Evolutionary conservation across 2,888 invertebrate genomes (phyloP), one percentile per base, ranked within the genome.

Genomic region (Sturmia bella): DNA sequence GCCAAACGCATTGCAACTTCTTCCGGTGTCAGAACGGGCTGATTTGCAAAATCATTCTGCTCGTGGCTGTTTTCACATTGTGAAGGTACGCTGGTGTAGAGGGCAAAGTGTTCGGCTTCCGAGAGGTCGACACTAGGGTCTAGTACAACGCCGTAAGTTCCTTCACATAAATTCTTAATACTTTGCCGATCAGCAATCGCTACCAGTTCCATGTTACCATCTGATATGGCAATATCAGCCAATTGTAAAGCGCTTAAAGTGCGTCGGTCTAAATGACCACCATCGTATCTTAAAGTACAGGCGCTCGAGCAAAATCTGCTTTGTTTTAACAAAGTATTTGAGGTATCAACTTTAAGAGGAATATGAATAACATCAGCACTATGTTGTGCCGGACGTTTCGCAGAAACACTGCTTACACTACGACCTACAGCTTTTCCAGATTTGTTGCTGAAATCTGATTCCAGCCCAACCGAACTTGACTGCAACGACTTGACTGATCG

Each of bases 61-160:
- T 95, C 37, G 17, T 72, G 39, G 13, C 1, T 1, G 11, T 57
- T 19, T 68, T 70, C 32, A 5, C 80, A 85, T 12, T 95, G 95
- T 0, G 96, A 96, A 4, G 96, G 95, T 87, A 96, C 93, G 17
- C 70, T 95, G 86, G 96, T 97, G 85, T 97, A 97, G 66, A 97
- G 90, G 21, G 97, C 97, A 90, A 96, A 97, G 87, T 97, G 96
- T 87, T 97, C 97, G 0, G 96, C 96, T 85, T 97, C 96, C 0
- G 95, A 96, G 48, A 97, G 90, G 85, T 96, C 96, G 50, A 95
- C 91, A 64, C 93, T 93, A 43, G 90, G 89, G 86, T 91, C 91
- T 2, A 91, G 87, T 0, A 89, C 85, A 3, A 91, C 90, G 27
- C 90, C 90, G 50, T 87, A 91, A 64, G 90, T 88, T 0, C 91